Base-by-base conservation (phyloP, 2,888 invertebrate species). In the Petrophora chlorosata region DNA sequence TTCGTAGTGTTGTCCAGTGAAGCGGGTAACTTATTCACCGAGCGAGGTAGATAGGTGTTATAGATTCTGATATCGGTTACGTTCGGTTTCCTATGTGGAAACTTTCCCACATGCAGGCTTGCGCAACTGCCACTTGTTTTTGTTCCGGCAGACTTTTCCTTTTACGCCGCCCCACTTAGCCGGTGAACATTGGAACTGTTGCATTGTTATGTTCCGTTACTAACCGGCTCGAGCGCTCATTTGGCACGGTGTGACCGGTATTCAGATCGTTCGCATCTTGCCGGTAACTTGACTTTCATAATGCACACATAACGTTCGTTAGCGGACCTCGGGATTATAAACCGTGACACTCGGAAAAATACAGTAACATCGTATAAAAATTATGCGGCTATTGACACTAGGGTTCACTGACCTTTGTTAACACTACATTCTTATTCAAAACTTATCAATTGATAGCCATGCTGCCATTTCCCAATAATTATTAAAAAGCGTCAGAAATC, bases 31-130 rank as follows among this genome's bases (percentile, higher is more conserved):
- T 10, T 49, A 76, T 78, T 76, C 79, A 80, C 78, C 74, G 70
- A 73, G 61, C 53, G 60, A 67, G 62, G 63, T 63, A 61, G 59
- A 70, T 76, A 66, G 8, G 67, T 13, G 23, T 2, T 22, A 22
- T 22, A 7, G 7, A n/a, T n/a, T n/a, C n/a, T n/a, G 7, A 22
- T 16, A 12, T 10, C 63, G 71, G 72, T 76, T 78, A 79, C 79
- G 74, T 78, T 76, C 65, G 60, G 71, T 81, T 85, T 82, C 78
- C 78, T 76, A 67, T 73, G 77, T 79, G 76, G 81, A 77, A 83
- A 89, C 86, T 88, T 89, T 89, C 87, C 82, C 86, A 86, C 82
- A 82, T 77, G 77, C 74, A 79, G 68, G 72, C 81, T 89, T 89
- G 85, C 85, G 86, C 83, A 87, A 88, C 79, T 72, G 67, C 69